Conservation (phyloP, 2,888 invertebrate genomes). For the Osedax frankpressi region DNA sequence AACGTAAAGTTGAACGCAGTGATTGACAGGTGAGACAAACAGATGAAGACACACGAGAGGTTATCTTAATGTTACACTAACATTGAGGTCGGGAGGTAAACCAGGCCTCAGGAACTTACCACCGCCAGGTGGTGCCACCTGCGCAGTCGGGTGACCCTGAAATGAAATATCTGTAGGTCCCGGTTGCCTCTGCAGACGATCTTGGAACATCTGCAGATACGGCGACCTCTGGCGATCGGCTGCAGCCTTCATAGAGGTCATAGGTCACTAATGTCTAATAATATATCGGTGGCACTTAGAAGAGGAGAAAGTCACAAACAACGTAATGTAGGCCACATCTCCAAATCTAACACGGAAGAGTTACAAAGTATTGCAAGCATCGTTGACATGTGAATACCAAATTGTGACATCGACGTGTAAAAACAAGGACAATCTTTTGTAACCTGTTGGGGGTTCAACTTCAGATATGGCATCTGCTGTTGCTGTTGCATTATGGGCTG, state of each 20-base stretch:
- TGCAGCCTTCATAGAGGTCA: conserved; percentile 14
- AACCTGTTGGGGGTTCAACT: background rate
- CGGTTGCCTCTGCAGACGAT: conserved; percentile 39
- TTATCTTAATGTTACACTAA: no score
- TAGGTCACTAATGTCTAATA: background rate
- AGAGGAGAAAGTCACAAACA: background rate
- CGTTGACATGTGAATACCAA: no score
- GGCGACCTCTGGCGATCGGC: conserved; percentile 21
- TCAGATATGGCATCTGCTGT: background rate
- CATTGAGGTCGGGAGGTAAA: no score
- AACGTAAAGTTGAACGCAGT: no score
- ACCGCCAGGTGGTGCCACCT: conserved; percentile 6
- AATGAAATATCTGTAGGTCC: no score
- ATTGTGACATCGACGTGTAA: no score
- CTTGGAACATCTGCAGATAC: conserved; percentile 33
- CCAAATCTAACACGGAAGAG: no score
- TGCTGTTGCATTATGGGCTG: background rate
- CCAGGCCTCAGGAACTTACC: conserved; percentile 1
- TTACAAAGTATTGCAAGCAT: no score
- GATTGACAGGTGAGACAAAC: no score
- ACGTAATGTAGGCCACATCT: background rate
- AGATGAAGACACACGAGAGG: no score
- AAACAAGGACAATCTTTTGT: no score
- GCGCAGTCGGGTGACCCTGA: conserved; percentile 15
- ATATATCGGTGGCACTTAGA: background rate